Evolutionary conservation across 1,140 invertebrate species (phyloP), one percentile per base, ranked within the genome.

Genomic region (Hylaeus anthracinus): DNA sequence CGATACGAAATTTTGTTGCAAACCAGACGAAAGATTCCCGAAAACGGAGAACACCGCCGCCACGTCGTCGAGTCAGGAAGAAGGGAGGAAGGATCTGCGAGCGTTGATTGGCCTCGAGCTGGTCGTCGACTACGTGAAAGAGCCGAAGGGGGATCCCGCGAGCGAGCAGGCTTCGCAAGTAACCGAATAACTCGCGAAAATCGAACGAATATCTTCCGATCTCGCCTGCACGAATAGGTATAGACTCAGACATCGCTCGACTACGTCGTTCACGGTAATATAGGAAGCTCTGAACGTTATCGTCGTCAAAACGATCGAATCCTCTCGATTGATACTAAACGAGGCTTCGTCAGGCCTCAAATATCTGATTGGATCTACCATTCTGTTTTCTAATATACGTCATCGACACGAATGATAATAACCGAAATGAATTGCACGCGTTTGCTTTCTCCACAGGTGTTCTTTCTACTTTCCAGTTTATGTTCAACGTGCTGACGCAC

Each of bases 51-150:
- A 81, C 51, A 26, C 77, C 9, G 74, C 79, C 41, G 58, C 58
- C 6, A 67, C 72, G 41, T 45, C 73, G 1, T 77, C 88, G 26
- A 88, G 58, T 71, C 78, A 85, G 3, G 89, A 90, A 12, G 91
- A 93, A 26, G 91, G 91, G 12, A 91, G 88, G 43, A 94, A 94
- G 81, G 94, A 95, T 86, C 87, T 95, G 12, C 90, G 94, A 26
- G 94, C 94, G 56, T 86, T 95, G 48, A 94, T 95, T 79, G 94
- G 94, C 58, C 89, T 95, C 65, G 94, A 95, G 83, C 88, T 95
- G 72, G 94, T 95, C 26, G 94, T 95, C 26, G 94, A 95, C 90
- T 95, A 95, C 82, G 94, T 95, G 79, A 95, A 95, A 72, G 92
- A 93, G 53, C 91, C 93, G 69, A 90, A 94, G 89, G 83, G 90